phyloP scores from a whole-genome alignment of 1,140 invertebrate species.

The Parasteatoda tepidariorum region DNA sequence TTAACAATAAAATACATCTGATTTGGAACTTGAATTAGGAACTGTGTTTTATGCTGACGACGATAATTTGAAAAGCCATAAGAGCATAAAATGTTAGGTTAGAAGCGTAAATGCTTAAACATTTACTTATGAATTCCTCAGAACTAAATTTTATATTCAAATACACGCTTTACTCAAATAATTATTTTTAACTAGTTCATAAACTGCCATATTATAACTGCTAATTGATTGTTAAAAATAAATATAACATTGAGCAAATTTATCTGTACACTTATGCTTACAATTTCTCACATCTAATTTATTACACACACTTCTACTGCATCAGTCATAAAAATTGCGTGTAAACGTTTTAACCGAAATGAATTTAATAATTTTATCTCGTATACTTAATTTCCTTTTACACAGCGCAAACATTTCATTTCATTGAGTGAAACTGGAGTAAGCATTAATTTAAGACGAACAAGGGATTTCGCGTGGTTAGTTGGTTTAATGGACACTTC shows the following conservation, averaged over 20 bases:
- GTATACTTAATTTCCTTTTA: neutral
- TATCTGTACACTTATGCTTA: neutral
- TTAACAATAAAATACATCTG: too few relatives aligned
- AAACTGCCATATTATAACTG: too few relatives aligned
- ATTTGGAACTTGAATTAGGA: too few relatives aligned
- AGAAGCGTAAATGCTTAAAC: too few relatives aligned
- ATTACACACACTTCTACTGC: neutral
- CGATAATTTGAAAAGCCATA: too few relatives aligned
- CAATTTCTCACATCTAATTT: neutral
- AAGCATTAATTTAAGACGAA: slow-evolving; percentile 24
- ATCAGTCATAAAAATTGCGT: too few relatives aligned
- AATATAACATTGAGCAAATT: neutral
- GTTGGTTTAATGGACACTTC: slow-evolving; percentile 12
- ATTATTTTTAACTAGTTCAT: too few relatives aligned
- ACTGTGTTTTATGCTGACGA: too few relatives aligned
- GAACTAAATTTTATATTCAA: too few relatives aligned
- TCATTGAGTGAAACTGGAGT: slow-evolving; percentile 2
- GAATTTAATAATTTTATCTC: neutral
- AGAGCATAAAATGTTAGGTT: too few relatives aligned
- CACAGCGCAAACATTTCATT: slow-evolving; percentile 13
- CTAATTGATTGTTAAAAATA: neutral
- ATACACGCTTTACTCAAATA: too few relatives aligned
- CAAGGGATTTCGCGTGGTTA: slow-evolving; percentile 11
- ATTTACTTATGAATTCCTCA: too few relatives aligned
- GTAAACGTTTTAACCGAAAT: neutral